A percentile compares a stretch with the other conserved stretches of the same genome.
Evolutionary conservation across 2,113 vertebrate genomes (phyloP).

Genomic region (Calypte anna): DNA sequence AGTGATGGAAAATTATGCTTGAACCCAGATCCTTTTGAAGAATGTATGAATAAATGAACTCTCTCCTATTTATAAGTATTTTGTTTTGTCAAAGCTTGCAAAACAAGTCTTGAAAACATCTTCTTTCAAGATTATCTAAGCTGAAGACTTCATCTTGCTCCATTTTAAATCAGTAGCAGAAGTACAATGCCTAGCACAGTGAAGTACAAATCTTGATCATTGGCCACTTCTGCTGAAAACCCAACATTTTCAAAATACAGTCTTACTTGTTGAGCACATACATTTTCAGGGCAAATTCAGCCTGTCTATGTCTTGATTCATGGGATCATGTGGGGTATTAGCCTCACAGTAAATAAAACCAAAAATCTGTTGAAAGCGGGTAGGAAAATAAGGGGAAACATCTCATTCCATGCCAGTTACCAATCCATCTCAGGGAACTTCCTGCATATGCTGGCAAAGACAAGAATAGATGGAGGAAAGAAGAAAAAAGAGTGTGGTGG

Average conservation of each 20-base stretch:
- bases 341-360: not conserved
- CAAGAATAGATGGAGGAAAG: not conserved
- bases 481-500: not conserved
- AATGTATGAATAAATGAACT: not conserved
- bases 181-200: not conserved
- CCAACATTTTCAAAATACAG: not conserved
- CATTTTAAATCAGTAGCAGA: not conserved
- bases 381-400: not conserved
- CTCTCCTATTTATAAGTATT: not conserved
- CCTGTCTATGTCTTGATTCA: not conserved
- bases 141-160: not conserved
- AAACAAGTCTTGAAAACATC: not conserved
- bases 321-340: not conserved
- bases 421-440: not conserved
- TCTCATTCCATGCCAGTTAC: not conserved
- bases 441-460: not conserved
- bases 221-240: not conserved
- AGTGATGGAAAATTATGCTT: not conserved
- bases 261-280: not conserved
- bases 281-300: not conserved
- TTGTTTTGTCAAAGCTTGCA: not conserved
- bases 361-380: not conserved
- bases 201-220: not conserved
- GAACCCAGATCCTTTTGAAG: not conserved
- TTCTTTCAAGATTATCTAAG: not conserved